A percentile compares a stretch with the other conserved stretches of the same genome.
phyloP scores from a whole-genome alignment of 2,888 invertebrate genomes.

The Proisotoma minuta region DNA sequence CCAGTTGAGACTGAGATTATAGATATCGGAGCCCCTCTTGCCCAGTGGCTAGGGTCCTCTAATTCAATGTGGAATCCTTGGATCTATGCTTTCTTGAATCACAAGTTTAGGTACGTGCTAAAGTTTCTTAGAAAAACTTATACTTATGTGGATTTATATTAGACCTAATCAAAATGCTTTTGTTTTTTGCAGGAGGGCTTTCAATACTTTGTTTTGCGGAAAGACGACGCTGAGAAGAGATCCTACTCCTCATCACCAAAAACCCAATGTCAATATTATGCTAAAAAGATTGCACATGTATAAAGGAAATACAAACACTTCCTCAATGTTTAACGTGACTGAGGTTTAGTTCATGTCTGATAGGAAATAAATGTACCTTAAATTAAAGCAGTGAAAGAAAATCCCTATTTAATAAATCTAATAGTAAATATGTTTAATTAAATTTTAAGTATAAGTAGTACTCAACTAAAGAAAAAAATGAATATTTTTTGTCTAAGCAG shows the following conservation, averaged over 20 bases:
- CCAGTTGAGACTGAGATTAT: conserved; percentile 49
- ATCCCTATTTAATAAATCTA: too few species aligned
- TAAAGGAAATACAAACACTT: conserved; percentile 9
- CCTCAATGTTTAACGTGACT: conserved; percentile 20
- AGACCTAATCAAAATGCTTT: too few species aligned
- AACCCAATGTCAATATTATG: conserved; percentile 29
- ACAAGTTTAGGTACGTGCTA: conserved; percentile 38
- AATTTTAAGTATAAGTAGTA: too few species aligned
- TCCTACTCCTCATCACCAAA: conserved; percentile 26
- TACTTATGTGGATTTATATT: too few species aligned
- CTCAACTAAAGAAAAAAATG: too few species aligned
- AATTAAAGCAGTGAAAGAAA: too few species aligned
- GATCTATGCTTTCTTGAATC: conserved; percentile 49
- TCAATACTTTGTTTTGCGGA: conserved; percentile 23
- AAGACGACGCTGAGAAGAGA: conserved; percentile 18
- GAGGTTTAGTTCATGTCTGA: conserved; percentile 15
- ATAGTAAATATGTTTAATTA: too few species aligned
- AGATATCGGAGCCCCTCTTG: conserved; percentile 52
- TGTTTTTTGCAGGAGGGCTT: too few species aligned
- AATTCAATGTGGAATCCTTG: conserved; percentile 59
- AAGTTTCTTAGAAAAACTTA: too few species aligned
- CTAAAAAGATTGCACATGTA: conserved; percentile 21
- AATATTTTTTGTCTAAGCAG: too few species aligned
- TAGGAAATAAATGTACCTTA: too few species aligned
- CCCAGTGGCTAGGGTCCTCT: conserved; percentile 56